Base-by-base conservation (phyloP, 2,888 invertebrate genomes). In the Chymomyza amoena region DNA sequence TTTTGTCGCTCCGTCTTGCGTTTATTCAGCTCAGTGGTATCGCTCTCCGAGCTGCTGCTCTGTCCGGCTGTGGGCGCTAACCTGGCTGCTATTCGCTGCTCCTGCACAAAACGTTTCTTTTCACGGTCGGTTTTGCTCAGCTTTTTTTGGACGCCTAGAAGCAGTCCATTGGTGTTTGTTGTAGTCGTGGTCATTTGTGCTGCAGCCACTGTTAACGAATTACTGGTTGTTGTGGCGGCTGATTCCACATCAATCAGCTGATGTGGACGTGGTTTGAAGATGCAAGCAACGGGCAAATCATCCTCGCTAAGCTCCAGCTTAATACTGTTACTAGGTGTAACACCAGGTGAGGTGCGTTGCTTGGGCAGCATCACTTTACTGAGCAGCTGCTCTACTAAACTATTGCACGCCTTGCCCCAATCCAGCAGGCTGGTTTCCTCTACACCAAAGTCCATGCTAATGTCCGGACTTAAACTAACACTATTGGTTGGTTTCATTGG, bases 361-460 rank as follows among this genome's bases (percentile, higher is more conserved):
- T 18, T 2, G 6, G 64, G 7, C 51, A 32, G 64, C 7, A 73
- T 32, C 18, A 68, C 62, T 52, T 92, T 57, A 94, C 93, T 76
- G 90, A 93, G 90, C 94, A 96, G 91, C 90, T 96, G 96, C 89
- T 96, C 95, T 91, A 96, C 94, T 89, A 96, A 96, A 91, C 93
- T 95, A 91, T 96, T 96, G 92, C 96, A 96, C 18, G 96, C 94
- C 86, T 93, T 94, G 63, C 93, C 93, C 94, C 96, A 96, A 64
- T 90, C 89, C 63, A 87, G 68, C 0, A 90, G 59, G 66, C 66
- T 78, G 39, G 61, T 68, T 39, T 87, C 81, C 0, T 75, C 77
- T 45, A 80, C 57, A 2, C 70, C 75, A 4, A 54, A 18, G 4
- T 70, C 71, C 72, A 76, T 78, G 54, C 66, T 28, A 7, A 1